These are phyloP conservation scores for Tetheella fluctuosa DNA, from an alignment of 2,888 invertebrate genomes.

Conservation along the genomic window DNA sequence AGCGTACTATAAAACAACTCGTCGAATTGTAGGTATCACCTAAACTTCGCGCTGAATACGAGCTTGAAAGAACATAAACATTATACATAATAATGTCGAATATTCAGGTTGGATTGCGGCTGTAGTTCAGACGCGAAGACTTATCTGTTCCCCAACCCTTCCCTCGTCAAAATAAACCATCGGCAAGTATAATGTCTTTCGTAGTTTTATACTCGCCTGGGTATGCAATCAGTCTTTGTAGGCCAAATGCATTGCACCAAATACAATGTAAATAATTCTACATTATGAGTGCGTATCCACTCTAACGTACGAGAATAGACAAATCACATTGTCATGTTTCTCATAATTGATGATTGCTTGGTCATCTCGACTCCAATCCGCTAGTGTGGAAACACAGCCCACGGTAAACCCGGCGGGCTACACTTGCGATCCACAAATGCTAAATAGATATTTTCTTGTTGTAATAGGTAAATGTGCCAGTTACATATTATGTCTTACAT, in stretches of 20 bases:
- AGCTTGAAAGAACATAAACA: background rate
- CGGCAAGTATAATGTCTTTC: no score
- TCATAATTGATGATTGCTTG: background rate
- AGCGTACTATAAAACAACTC: no score
- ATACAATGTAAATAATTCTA: background rate
- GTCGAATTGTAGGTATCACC: no score
- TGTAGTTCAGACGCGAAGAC: background rate
- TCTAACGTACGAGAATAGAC: background rate
- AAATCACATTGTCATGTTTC: background rate
- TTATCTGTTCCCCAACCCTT: background rate
- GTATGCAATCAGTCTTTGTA: background rate
- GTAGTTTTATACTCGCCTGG: background rate
- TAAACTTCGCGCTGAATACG: background rate
- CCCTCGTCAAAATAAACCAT: no score
- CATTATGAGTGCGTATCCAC: background rate
- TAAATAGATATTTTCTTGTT: background rate
- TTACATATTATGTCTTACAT: background rate
- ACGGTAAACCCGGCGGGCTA: conserved; percentile 20
- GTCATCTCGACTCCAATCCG: background rate
- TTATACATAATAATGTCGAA: background rate
- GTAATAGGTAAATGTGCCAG: background rate
- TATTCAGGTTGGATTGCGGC: background rate
- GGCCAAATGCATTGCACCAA: background rate
- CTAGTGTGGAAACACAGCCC: background rate
- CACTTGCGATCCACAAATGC: conserved; percentile 1